These are phyloP conservation scores for Trichonephila inaurata DNA, from an alignment of 1,140 invertebrate genomes.

Conservation along the genomic window DNA sequence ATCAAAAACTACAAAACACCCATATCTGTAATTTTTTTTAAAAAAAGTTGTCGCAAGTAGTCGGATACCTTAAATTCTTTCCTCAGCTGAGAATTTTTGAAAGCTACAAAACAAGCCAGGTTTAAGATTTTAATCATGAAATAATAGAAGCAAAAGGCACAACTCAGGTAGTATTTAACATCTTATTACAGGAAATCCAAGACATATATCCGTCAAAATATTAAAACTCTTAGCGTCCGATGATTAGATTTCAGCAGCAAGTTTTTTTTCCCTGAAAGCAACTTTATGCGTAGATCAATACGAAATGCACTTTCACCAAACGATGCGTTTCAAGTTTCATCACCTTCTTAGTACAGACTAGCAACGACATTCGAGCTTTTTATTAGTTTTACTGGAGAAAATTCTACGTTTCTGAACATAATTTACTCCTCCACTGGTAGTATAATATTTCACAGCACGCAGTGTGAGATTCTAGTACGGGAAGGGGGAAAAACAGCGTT, in stretches of 20 bases:
- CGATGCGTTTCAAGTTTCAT: not conserved
- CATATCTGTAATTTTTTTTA: no score
- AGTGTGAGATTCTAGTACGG: not conserved
- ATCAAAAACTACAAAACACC: no score
- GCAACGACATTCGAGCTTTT: slow-evolving; percentile 17
- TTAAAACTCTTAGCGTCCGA: not conserved
- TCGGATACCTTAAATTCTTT: no score
- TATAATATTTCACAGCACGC: not conserved
- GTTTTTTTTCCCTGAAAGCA: not conserved
- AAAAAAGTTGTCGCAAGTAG: no score
- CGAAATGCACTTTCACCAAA: not conserved
- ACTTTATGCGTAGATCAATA: not conserved
- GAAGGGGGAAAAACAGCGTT: no score
- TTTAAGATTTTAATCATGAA: no score
- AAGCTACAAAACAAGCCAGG: no score
- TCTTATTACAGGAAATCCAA: no score
- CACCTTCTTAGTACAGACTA: not conserved
- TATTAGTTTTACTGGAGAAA: slow-evolving; percentile 7
- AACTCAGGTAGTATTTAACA: no score
- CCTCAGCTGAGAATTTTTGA: no score
- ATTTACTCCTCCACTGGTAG: not conserved
- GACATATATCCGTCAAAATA: not conserved
- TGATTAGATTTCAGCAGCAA: not conserved
- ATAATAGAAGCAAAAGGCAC: no score
- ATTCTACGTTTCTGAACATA: not conserved